A percentile compares a stretch with the other conserved stretches of the same genome.
These are phyloP conservation scores for Cydia strobilella DNA, from an alignment of 1,140 invertebrate genomes.

Conservation along the genomic window DNA sequence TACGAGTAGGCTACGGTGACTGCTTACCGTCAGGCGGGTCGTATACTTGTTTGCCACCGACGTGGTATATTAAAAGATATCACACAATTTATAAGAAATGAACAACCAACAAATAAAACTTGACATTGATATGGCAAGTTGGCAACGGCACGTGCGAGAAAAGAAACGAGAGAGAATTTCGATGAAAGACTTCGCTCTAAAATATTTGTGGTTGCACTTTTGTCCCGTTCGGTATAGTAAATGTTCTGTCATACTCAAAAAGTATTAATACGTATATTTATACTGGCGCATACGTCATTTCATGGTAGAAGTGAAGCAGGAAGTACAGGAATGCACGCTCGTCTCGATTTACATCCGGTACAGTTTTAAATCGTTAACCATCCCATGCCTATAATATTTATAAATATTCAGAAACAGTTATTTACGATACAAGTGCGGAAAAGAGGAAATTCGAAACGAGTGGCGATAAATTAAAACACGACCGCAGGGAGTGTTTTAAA, in stretches of 20 bases:
- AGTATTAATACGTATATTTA: background rate
- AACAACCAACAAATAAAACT: background rate
- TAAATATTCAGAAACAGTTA: too few species aligned
- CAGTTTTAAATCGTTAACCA: too few species aligned
- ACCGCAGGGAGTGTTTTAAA: too few species aligned
- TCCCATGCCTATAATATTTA: too few species aligned
- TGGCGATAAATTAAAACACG: too few species aligned
- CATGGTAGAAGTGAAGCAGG: background rate
- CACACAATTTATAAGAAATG: background rate
- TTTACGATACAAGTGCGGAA: too few species aligned
- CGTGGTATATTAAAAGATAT: too few species aligned
- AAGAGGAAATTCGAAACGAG: too few species aligned
- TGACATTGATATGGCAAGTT: too few species aligned
- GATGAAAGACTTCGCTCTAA: background rate
- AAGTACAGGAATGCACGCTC: constrained; percentile 18
- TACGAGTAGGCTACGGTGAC: too few species aligned
- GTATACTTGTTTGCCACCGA: too few species aligned
- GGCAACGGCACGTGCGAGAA: background rate
- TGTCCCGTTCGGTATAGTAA: background rate
- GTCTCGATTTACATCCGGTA: constrained; percentile 23
- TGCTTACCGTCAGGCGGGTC: too few species aligned
- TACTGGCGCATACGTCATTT: background rate
- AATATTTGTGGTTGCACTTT: background rate
- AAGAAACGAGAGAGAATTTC: constrained; percentile 1
- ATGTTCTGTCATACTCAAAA: background rate